These are phyloP conservation scores for Flexamia atlantica DNA, from an alignment of 2,888 invertebrate species.

Conservation along the genomic window DNA sequence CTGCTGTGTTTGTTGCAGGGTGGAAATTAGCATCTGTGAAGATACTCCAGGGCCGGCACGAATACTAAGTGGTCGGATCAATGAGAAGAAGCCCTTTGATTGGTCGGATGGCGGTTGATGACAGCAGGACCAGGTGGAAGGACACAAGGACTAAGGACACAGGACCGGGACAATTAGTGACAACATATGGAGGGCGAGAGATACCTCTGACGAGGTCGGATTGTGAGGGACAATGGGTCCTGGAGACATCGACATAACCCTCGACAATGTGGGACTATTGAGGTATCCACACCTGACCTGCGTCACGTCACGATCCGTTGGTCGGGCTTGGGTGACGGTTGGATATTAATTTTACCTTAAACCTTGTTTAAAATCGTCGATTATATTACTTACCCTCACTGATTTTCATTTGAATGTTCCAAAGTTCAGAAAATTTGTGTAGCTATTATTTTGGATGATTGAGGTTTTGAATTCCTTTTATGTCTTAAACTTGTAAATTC, in stretches of 20 bases:
- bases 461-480: too few relatives aligned
- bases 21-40: constrained; percentile 45
- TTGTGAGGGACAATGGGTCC: constrained; percentile 3
- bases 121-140: constrained; percentile 46
- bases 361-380: too few relatives aligned
- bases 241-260: constrained; percentile 16
- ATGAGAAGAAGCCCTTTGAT: constrained; percentile 41
- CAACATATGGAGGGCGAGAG: constrained; percentile 54
- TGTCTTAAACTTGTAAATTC: too few relatives aligned
- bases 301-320: not conserved
- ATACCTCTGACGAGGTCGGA: constrained; percentile 15
- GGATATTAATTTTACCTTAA: too few relatives aligned
- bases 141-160: not conserved
- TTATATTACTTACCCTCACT: too few relatives aligned
- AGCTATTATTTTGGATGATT: too few relatives aligned
- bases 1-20: not conserved
- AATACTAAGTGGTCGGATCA: constrained; percentile 28
- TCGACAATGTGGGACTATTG: constrained; percentile 20
- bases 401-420: too few relatives aligned
- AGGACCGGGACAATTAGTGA: constrained; percentile 48
- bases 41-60: not conserved
- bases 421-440: too few relatives aligned
- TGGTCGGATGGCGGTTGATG: constrained; percentile 23
- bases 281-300: constrained; percentile 19
- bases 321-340: too few relatives aligned